Base-by-base conservation (phyloP, 2,888 invertebrate genomes). In the Nasonovia ribisnigri region DNA sequence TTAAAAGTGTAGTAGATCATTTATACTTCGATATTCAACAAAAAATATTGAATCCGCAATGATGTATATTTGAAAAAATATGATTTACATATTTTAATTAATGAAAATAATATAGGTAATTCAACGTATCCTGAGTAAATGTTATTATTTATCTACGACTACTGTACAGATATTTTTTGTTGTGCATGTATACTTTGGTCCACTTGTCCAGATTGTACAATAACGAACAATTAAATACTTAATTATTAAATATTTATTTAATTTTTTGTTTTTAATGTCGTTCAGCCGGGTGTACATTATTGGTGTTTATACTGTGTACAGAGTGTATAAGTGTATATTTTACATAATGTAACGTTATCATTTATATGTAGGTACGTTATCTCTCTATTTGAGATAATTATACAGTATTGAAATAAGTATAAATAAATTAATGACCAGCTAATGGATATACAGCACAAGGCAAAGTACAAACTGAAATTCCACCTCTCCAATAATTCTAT, bases 391-490 rank as follows among this genome's bases (percentile, higher is more conserved):
- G 36, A 20, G 77, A 20, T 77, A 36, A 24, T 20, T 16, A 4
- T 67, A n/a, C n/a, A 8, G 36, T 77, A 77, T 36, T 77, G 77
- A 88, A 88, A 90, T 48, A 26, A 36, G 6, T 36, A 60, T 36
- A 48, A 26, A 77, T 90, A 26, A 90, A 67, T 90, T 77, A 77
- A 90, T 90, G 46, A 42, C 46, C 36, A 1, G 24, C 48, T 67
- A 46, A 36, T 51, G 13, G 20, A 29, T 20, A 54, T 13, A 54
- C 20, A 2, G 43, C n/a, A 42, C 84, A 54, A 91, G 91, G 51
- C 91, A 91, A 84, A 91, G 91, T 91, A 84, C 91, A 84, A 84
- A 87, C 29, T 29, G 3, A 84, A 91, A 91, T 91, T 16, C 91
- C 91, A 91, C 91, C 91, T 42, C 91, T 84, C 42, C 29, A 6